These are phyloP conservation scores for Crypturellus undulatus DNA, from an alignment of 2,113 vertebrate genomes.

Conservation along the genomic window DNA sequence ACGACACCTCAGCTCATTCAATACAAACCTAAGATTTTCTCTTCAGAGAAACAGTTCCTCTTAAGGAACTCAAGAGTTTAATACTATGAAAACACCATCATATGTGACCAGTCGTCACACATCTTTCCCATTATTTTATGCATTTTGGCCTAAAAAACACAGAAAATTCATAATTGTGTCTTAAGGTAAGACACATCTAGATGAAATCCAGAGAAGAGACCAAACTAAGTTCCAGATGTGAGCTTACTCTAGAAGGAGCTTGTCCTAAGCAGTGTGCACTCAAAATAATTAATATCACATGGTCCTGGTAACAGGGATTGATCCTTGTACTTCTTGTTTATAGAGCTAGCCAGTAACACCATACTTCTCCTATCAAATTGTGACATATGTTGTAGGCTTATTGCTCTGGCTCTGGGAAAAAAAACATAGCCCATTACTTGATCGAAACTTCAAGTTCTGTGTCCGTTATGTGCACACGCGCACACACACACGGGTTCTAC, in stretches of 20 bases:
- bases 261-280: neutral
- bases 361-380: neutral
- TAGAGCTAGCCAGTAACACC: neutral
- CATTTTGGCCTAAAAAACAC: neutral
- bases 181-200: neutral
- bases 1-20: neutral
- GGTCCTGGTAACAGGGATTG: neutral
- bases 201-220: neutral
- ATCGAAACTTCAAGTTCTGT: neutral
- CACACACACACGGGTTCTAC: fast-evolving
- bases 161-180: neutral
- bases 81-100: neutral
- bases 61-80: neutral
- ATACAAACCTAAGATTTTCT: neutral
- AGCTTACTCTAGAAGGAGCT: neutral
- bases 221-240: neutral
- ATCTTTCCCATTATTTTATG: neutral
- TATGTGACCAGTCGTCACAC: neutral
- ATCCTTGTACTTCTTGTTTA: neutral
- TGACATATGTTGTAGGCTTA: neutral
- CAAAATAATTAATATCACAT: neutral
- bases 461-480: neutral
- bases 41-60: no score
- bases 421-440: neutral
- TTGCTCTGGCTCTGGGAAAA: neutral